Base-by-base conservation (phyloP, 2,113 vertebrate genomes). In the Daboia siamensis region DNA sequence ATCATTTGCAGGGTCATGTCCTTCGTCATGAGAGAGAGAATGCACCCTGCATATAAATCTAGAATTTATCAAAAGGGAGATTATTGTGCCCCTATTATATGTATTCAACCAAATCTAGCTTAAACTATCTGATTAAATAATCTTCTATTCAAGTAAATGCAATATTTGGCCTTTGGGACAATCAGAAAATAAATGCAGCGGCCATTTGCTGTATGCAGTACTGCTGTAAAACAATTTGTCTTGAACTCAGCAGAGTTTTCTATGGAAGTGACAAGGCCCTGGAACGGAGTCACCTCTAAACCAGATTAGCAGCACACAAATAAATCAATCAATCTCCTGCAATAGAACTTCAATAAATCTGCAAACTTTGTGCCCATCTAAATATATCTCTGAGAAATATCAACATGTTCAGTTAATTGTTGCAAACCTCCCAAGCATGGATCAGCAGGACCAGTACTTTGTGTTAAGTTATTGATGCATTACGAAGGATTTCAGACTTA, bases 401-500 rank as follows among this genome's bases (percentile, higher is more conserved):
- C 90, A 51, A 61, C 91, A 89, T 90, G 90, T 59, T 90, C 88
- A 93, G 87, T 90, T 93, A 44, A 87, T 85, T 91, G 93, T 90
- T 91, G 94, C 93, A 92, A 89, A 55, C 56, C 33, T 95, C 33
- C 29, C 39, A 56, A n/a, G 20, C 54, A 48, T 90, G 93, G 51
- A 87, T 5, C 0, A 33, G 91, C 90, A 94, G 86, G 55, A 90
- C 69, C 87, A 88, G 92, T 54, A 59, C 93, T 94, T 93, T 39
- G 33, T 86, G 80, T 39, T 85, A 92, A 95, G 48, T 89, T 94
- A 69, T 87, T 96, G 95, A 96, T 88, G 90, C 94, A 86, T 90
- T 94, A 93, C 93, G 94, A 95, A 94, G 48, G 86, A 94, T 94
- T 96, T 92, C 94, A 90, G 96, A 95, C 74, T 93, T 87, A 95